Evolutionary conservation across 1,140 invertebrate genomes (phyloP).

Genomic region (Drosophila tsacasi): DNA sequence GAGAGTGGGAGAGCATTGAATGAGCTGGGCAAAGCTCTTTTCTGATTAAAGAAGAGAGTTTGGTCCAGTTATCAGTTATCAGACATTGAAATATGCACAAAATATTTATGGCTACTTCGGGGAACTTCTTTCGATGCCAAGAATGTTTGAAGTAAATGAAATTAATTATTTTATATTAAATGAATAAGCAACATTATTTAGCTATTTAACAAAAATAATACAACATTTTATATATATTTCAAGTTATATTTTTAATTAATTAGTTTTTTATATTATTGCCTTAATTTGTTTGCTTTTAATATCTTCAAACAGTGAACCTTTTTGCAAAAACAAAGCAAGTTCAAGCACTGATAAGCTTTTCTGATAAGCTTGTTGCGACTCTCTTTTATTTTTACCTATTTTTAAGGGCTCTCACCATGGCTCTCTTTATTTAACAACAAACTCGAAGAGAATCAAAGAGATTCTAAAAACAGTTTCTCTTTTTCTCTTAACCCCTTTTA

Average conservation of each 20-base stretch:
- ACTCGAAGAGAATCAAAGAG: neutral
- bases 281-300: neutral
- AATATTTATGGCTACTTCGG: neutral
- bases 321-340: slow-evolving; percentile 36
- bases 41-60: slow-evolving; percentile 24
- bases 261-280: neutral
- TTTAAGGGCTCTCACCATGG: neutral
- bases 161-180: neutral
- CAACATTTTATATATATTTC: too few relatives aligned
- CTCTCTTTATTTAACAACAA: neutral
- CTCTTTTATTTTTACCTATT: neutral
- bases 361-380: slow-evolving; percentile 44
- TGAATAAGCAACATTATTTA: too few relatives aligned
- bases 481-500: neutral
- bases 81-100: neutral
- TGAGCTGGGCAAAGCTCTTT: slow-evolving; percentile 49
- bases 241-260: neutral
- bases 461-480: slow-evolving; percentile 25
- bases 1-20: slow-evolving; percentile 17
- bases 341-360: slow-evolving; percentile 58
- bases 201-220: too few relatives aligned
- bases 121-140: neutral
- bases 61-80: slow-evolving; percentile 29
- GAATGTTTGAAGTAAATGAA: neutral
- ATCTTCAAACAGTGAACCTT: slow-evolving; percentile 19